Base-by-base conservation (phyloP, 2,113 vertebrate species). In the Rhinogobius similis region DNA sequence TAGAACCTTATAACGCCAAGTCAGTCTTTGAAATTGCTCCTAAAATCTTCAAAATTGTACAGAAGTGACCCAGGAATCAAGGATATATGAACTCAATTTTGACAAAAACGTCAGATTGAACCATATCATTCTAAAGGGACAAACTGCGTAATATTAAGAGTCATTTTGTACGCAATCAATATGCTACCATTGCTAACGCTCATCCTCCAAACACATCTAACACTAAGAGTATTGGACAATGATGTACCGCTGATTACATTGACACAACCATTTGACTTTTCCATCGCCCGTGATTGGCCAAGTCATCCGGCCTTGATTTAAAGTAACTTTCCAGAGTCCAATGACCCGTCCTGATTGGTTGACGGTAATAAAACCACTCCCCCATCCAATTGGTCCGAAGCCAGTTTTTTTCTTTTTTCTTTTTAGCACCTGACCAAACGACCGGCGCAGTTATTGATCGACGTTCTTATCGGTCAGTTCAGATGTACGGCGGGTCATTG, bases 361-460 rank as follows among this genome's bases (percentile, higher is more conserved):
- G 58, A 4, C 23, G 11, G 58, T 61, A n/a, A 61, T 61, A 63
- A 63, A 63, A 63, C 36, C 39, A 24, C 38, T 41, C 62, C 62
- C 36, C 23, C 39, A n/a, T 63, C 62, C 38, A 41, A 26, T 16
- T 63, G 62, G 23, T 38, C 13, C 21, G 13, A 66, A 66, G 27
- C 44, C 23, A 61, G 20, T 38, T 61, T 61, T 59, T 59, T 18
- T 14, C 27, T 61, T 38, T 58, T 58, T 9, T 13, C 26, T 36
- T 61, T 61, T 61, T 21, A 65, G 24, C 44, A 12, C 43, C 26
- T 66, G 43, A 38, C 26, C 65, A 24, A 67, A 50, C 21, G 29
- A 32, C 27, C 46, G 21, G 12, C 29, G n/a, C 29, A 38, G 65
- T 20, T 50, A 67, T 67, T 23, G 65, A 67, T 67, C 48, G 48